These are phyloP conservation scores for Galeopterus variegatus DNA, from an alignment of 2,113 vertebrate genomes.

Conservation along the genomic window DNA sequence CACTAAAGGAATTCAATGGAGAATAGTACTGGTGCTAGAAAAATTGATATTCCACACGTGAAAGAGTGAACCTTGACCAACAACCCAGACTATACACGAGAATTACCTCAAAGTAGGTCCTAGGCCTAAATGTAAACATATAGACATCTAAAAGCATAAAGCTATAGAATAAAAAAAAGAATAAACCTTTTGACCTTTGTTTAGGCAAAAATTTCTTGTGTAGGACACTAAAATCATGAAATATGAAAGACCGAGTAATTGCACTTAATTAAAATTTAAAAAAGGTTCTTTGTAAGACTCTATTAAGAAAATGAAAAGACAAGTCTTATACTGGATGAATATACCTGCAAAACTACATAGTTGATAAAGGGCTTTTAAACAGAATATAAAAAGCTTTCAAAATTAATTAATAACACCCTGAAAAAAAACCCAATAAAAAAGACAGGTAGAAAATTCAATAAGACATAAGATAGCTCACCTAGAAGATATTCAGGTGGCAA, in stretches of 20 bases:
- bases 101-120: background rate
- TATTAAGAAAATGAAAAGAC: background rate
- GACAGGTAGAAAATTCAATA: background rate
- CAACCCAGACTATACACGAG: background rate
- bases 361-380: too few relatives aligned
- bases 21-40: background rate
- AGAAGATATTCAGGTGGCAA: background rate
- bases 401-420: background rate
- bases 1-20: background rate
- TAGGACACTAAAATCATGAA: background rate
- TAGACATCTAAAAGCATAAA: background rate
- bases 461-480: too few relatives aligned
- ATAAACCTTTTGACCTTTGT: background rate
- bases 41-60: background rate
- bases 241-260: background rate
- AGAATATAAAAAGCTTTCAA: background rate
- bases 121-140: background rate
- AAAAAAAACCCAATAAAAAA: background rate
- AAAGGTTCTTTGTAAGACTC: background rate
- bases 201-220: background rate
- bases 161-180: background rate
- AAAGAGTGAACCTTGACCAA: background rate
- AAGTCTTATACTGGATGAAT: background rate
- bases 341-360: background rate
- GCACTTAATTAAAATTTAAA: background rate